These are phyloP conservation scores for Heterodera carotae DNA, from an alignment of 1,140 invertebrate genomes.

Conservation along the genomic window DNA sequence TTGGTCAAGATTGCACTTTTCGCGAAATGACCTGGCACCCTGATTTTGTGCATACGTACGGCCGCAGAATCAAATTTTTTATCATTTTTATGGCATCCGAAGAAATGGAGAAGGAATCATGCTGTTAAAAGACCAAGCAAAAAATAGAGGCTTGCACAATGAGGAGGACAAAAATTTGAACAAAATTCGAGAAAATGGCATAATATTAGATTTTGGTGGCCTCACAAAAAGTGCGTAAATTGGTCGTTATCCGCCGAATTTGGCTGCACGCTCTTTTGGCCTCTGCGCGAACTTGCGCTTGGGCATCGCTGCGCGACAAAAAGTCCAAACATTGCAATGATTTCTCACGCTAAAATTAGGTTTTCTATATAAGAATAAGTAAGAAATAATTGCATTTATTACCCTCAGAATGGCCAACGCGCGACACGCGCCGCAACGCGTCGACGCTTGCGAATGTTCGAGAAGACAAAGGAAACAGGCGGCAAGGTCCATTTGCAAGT, in stretches of 20 bases:
- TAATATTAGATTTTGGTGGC: slow-evolving; percentile 38
- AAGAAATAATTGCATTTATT: neutral
- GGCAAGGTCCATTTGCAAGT: slow-evolving; percentile 40
- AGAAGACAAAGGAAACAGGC: slow-evolving; percentile 47
- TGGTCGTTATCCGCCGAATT: slow-evolving; percentile 4
- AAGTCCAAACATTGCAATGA: slow-evolving; percentile 33
- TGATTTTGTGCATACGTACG: too few relatives aligned
- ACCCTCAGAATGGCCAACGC: slow-evolving; percentile 49
- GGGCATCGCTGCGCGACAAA: slow-evolving; percentile 32
- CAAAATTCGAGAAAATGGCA: neutral
- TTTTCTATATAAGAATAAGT: too few relatives aligned
- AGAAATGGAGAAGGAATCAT: slow-evolving; percentile 17
- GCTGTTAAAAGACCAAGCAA: neutral
- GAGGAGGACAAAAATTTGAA: neutral
- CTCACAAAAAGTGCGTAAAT: slow-evolving; percentile 32
- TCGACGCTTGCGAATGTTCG: slow-evolving; percentile 45
- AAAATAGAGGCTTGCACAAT: neutral
- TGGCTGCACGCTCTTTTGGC: slow-evolving; percentile 24
- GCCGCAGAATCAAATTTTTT: slow-evolving; percentile 16
- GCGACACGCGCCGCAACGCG: slow-evolving; percentile 48
- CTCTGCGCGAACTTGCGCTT: slow-evolving; percentile 27
- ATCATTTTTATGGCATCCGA: slow-evolving; percentile 1
- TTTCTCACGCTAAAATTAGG: slow-evolving; percentile 20
- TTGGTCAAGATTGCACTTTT: too few relatives aligned
- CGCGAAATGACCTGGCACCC: too few relatives aligned